phyloP scores from a whole-genome alignment of 2,113 vertebrate species.

The Callocephalon fimbriatum region DNA sequence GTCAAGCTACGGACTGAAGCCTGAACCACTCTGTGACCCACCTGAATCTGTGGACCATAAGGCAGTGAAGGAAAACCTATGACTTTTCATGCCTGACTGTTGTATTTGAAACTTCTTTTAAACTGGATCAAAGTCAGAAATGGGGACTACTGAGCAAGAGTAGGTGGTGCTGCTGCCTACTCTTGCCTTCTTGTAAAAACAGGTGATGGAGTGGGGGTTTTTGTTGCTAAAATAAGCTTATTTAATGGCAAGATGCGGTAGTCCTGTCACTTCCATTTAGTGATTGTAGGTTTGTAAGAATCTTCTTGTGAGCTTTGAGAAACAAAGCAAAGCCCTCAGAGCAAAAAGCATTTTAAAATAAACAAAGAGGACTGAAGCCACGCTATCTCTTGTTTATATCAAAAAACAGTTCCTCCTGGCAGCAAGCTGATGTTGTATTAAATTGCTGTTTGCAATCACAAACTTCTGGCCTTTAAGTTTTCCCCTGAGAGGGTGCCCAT shows the following conservation, averaged over 20 bases:
- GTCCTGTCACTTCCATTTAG: neutral
- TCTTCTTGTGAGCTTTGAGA: neutral
- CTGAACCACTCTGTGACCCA: neutral
- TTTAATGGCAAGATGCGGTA: neutral
- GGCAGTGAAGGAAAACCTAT: neutral
- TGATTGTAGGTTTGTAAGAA: neutral
- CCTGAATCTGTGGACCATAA: neutral
- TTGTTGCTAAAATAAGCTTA: neutral
- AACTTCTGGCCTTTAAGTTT: neutral
- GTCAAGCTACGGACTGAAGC: neutral
- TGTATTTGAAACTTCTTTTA: neutral
- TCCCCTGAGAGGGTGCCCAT: neutral
- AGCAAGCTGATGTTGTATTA: neutral
- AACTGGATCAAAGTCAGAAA: neutral
- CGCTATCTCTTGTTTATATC: neutral
- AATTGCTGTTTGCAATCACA: neutral
- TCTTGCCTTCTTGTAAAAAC: neutral
- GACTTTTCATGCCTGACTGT: neutral
- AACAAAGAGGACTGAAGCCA: neutral
- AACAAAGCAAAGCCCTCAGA: neutral
- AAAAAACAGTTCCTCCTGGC: neutral
- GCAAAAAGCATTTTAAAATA: neutral
- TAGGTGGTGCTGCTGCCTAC: neutral
- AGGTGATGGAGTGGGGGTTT: neutral
- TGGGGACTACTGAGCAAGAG: neutral